phyloP scores from a whole-genome alignment of 1,140 invertebrate genomes.

The Hydropsyche tenuis region DNA sequence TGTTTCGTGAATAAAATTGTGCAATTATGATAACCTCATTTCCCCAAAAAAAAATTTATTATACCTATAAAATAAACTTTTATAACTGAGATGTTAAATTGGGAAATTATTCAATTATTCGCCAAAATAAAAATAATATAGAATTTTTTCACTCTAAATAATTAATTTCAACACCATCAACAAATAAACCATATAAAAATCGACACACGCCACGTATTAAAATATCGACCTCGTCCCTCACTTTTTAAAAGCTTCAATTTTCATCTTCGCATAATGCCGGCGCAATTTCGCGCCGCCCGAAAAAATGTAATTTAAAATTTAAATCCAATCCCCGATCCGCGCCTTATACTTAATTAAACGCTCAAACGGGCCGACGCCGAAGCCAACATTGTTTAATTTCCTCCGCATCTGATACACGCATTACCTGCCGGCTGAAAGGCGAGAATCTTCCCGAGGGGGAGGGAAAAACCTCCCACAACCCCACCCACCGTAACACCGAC shows the following conservation, averaged over 20 bases:
- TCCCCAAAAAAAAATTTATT: too few relatives aligned
- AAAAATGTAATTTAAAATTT: background rate
- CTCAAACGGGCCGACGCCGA: conserved; percentile 16
- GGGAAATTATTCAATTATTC: too few relatives aligned
- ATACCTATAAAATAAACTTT: too few relatives aligned
- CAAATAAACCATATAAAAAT: too few relatives aligned
- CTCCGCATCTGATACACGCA: conserved; percentile 28
- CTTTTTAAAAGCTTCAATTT: background rate
- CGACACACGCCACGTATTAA: too few relatives aligned
- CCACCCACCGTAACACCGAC: background rate
- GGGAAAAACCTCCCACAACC: conserved; percentile 1
- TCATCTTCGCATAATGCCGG: background rate
- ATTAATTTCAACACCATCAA: too few relatives aligned
- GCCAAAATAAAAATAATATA: background rate
- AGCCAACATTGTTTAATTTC: conserved; percentile 30
- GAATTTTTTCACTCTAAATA: too few relatives aligned
- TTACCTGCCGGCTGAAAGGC: conserved; percentile 30
- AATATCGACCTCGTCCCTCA: too few relatives aligned
- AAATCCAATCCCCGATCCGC: background rate
- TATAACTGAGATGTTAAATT: too few relatives aligned
- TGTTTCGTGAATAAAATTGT: too few relatives aligned
- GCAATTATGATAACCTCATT: too few relatives aligned
- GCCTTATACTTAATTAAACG: conserved; percentile 30
- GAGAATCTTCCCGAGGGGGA: background rate
- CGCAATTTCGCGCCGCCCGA: background rate